Conservation (phyloP, 2,113 vertebrate species). For the Gavia stellata region DNA sequence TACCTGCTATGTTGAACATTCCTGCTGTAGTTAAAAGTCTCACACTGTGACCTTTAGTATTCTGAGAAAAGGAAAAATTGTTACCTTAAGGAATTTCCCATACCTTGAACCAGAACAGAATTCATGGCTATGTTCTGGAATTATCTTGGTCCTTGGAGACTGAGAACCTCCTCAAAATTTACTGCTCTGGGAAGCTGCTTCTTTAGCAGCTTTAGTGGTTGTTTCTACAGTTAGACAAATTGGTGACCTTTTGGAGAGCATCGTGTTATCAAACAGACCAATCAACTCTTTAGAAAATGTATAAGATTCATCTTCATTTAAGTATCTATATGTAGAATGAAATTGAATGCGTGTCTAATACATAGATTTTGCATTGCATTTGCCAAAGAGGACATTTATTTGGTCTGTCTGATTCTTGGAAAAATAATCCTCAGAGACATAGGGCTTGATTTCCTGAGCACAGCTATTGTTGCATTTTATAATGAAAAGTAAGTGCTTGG, state of each 20-base stretch:
- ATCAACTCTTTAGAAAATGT: slow-evolving; percentile 34
- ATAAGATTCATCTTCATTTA: slow-evolving; percentile 40
- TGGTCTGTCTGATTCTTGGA: slow-evolving; percentile 37
- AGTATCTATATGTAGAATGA: slow-evolving; percentile 27
- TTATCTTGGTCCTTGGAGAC: slow-evolving; percentile 33
- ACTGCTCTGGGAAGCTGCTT: slow-evolving; percentile 18
- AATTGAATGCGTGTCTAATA: slow-evolving; percentile 38
- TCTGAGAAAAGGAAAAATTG: slow-evolving; percentile 42
- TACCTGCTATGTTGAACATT: neutral
- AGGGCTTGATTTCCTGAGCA: slow-evolving; percentile 41
- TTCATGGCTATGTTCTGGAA: slow-evolving; percentile 16
- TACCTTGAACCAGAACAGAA: slow-evolving; percentile 47
- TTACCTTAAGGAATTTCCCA: slow-evolving; percentile 53
- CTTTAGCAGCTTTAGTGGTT: slow-evolving; percentile 23
- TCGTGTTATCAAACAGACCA: slow-evolving; percentile 43
- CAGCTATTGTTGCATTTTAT: slow-evolving; percentile 5
- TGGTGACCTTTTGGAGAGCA: slow-evolving; percentile 46
- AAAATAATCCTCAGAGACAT: slow-evolving; percentile 9
- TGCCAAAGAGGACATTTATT: slow-evolving; percentile 22
- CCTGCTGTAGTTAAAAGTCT: slow-evolving; percentile 2
- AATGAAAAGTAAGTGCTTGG: slow-evolving; percentile 39
- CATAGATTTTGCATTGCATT: slow-evolving; percentile 25
- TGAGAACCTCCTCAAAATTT: slow-evolving; percentile 38
- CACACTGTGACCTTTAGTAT: slow-evolving; percentile 34
- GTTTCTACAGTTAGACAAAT: slow-evolving; percentile 35